These are phyloP conservation scores for Dione vanillae DNA, from an alignment of 2,888 invertebrate genomes.

Conservation along the genomic window DNA sequence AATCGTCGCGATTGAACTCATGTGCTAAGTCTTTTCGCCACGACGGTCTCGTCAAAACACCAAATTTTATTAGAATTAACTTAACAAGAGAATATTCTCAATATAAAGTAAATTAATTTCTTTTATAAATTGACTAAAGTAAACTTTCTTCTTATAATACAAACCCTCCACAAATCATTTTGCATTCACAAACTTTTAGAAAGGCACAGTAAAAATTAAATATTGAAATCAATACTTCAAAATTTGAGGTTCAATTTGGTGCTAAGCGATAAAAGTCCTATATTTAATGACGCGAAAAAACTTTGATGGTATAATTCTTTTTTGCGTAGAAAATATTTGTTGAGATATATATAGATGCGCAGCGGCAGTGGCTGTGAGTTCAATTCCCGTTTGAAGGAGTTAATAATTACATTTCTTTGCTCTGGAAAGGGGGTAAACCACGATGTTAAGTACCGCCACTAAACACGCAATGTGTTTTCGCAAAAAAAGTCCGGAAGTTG, in stretches of 20 bases:
- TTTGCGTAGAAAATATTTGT: conserved; percentile 72
- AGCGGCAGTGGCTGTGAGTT: too few species aligned
- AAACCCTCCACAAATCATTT: conserved; percentile 10
- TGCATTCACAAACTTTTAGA: conserved; percentile 46
- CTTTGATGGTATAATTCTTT: conserved; percentile 77
- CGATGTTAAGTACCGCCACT: too few species aligned
- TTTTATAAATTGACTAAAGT: conserved; percentile 9
- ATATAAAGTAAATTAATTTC: neutral
- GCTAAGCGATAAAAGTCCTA: conserved; percentile 72
- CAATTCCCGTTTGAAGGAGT: too few species aligned
- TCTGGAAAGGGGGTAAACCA: too few species aligned
- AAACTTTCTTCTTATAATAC: conserved; percentile 14
- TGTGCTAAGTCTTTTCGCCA: too few species aligned
- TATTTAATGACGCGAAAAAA: conserved; percentile 69
- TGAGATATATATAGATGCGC: conserved; percentile 20
- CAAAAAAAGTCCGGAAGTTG: too few species aligned
- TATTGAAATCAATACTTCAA: conserved; percentile 80
- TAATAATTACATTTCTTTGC: too few species aligned
- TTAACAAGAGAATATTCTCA: neutral
- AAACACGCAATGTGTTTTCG: too few species aligned
- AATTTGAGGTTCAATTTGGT: conserved; percentile 75
- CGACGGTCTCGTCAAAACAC: too few species aligned
- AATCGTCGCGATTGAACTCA: too few species aligned
- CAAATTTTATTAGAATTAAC: too few species aligned
- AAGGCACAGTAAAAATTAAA: conserved; percentile 75